Evolutionary conservation across 2,113 vertebrate genomes (phyloP).

Genomic region (Myanophis thanlyinensis): DNA sequence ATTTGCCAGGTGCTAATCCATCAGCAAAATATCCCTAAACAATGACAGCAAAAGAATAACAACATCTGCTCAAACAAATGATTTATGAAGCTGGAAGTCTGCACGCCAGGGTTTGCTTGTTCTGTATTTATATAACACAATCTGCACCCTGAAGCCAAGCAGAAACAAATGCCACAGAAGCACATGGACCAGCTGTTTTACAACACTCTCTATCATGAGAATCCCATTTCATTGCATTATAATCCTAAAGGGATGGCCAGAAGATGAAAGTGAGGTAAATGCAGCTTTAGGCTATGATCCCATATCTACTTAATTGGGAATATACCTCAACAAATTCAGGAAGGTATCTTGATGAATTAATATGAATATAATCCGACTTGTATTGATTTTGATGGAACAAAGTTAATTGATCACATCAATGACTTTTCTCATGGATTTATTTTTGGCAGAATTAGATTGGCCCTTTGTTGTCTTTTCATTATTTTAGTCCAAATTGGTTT

Average conservation of each 20-base stretch:
- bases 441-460: not conserved
- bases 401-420: not conserved
- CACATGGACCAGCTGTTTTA: not conserved
- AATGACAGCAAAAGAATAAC: slow-evolving; percentile 34
- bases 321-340: not conserved
- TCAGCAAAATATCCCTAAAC: slow-evolving; percentile 27
- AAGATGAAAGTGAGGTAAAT: not conserved
- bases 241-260: not conserved
- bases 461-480: not conserved
- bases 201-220: not conserved
- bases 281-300: not conserved
- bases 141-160: slow-evolving; percentile 16
- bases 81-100: not conserved
- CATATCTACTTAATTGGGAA: not conserved
- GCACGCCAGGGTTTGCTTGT: not conserved
- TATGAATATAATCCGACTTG: not conserved
- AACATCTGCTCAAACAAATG: slow-evolving; percentile 38
- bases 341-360: not conserved
- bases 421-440: not conserved
- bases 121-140: not conserved
- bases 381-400: not conserved
- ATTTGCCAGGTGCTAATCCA: not conserved
- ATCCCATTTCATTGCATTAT: not conserved
- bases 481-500: not conserved
- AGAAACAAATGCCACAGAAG: not conserved